Percentiles rank a stretch among this genome's conserved stretches.
Conservation (phyloP, 2,888 invertebrate genomes). For the Meteorus colon region DNA sequence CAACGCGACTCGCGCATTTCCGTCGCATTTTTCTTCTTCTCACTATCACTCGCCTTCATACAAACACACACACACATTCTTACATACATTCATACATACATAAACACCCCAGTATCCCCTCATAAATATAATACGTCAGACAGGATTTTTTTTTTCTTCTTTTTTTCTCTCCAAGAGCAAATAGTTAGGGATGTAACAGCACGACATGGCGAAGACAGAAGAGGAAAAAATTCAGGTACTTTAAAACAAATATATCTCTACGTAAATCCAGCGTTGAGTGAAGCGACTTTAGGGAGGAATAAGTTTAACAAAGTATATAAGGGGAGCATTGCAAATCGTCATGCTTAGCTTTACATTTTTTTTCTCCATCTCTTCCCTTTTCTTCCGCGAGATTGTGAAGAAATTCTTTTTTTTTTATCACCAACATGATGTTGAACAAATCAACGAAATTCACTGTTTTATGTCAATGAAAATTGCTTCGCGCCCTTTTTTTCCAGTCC, state of each 20-base stretch:
- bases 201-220: constrained; percentile 16
- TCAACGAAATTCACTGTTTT: constrained; percentile 20
- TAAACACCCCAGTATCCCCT: constrained; percentile 12
- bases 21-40: constrained; percentile 57
- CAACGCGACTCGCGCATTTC: constrained; percentile 61
- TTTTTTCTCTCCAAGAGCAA: background rate
- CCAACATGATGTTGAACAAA: constrained; percentile 26
- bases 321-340: constrained; percentile 42
- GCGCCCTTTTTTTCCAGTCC: constrained; percentile 27
- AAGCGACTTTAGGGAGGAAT: constrained; percentile 25
- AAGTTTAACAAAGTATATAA: constrained; percentile 23
- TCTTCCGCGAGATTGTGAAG: background rate
- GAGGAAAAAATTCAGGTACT: constrained; percentile 59
- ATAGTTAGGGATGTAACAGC: constrained; percentile 25
- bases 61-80: background rate
- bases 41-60: background rate
- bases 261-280: constrained; percentile 65
- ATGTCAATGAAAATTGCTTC: background rate
- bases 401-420: background rate
- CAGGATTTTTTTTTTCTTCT: background rate
- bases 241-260: constrained; percentile 72
- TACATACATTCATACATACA: constrained; percentile 9
- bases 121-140: constrained; percentile 21
- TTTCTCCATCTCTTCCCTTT: background rate
- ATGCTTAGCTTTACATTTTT: constrained; percentile 42